Conservation (phyloP, 2,797 vertebrate genomes). For the Paguma larvata region DNA sequence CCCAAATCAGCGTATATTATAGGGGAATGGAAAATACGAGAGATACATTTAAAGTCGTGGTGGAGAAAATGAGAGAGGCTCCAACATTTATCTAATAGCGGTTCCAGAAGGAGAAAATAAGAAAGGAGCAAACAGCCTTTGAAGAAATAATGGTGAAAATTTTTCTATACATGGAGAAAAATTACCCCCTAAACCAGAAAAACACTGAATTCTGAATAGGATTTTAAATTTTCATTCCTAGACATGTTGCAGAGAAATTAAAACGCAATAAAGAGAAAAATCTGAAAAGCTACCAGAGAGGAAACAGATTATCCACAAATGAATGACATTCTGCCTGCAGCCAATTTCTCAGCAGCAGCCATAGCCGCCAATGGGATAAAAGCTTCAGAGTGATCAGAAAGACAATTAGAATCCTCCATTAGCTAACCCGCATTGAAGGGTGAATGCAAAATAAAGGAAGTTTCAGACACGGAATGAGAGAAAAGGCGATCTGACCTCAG, state of each 20-base stretch:
- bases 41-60: not conserved
- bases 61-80: constrained; percentile 25
- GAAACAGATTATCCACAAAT: constrained; percentile 25
- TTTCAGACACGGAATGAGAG: not conserved
- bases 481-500: not conserved
- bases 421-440: not conserved
- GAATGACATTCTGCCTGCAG: constrained; percentile 55
- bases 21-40: constrained; percentile 30
- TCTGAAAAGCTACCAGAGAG: not conserved
- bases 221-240: constrained; percentile 18
- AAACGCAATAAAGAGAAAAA: constrained; percentile 46
- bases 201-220: constrained; percentile 12
- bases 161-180: constrained; percentile 54
- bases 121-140: not conserved
- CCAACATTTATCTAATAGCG: not conserved
- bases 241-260: constrained; percentile 36
- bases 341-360: constrained; percentile 34
- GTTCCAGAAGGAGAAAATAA: not conserved
- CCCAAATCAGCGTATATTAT: not conserved
- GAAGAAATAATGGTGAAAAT: constrained; percentile 18
- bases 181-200: constrained; percentile 21
- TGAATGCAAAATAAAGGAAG: not conserved
- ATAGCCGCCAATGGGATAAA: not conserved
- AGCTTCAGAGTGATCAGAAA: not conserved
- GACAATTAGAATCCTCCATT: not conserved